Evolutionary conservation across 2,888 invertebrate species (phyloP).

Genomic region (Neoscelio sp.): DNA sequence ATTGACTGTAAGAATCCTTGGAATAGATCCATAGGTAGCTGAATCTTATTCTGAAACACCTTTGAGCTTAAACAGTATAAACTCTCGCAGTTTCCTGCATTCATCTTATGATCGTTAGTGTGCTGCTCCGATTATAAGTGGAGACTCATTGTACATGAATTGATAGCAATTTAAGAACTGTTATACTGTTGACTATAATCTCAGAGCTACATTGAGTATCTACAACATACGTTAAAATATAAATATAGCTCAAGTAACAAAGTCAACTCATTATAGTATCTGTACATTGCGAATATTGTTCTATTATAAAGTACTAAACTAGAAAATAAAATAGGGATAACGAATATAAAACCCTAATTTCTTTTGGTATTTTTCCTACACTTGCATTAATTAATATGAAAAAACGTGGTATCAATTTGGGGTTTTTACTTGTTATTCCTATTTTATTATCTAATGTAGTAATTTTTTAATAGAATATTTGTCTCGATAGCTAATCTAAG

Average conservation of each 20-base stretch:
- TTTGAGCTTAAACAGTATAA: constrained; percentile 46
- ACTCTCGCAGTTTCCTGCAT: constrained; percentile 72
- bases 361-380: too few species aligned
- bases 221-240: constrained; percentile 21
- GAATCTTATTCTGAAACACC: constrained; percentile 13
- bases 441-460: too few species aligned
- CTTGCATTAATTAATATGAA: too few species aligned
- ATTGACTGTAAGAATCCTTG: background rate
- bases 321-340: too few species aligned
- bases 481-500: too few species aligned
- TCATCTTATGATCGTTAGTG: constrained; percentile 76
- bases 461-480: too few species aligned
- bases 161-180: constrained; percentile 81
- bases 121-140: constrained; percentile 80
- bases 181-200: constrained; percentile 67
- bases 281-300: too few species aligned
- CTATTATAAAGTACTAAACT: too few species aligned
- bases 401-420: too few species aligned
- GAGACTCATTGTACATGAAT: constrained; percentile 81
- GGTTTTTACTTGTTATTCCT: too few species aligned
- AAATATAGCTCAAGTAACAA: background rate
- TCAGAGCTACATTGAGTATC: constrained; percentile 36
- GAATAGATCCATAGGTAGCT: background rate
- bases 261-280: too few species aligned
- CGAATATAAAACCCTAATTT: too few species aligned